Conservation (phyloP, 2,888 invertebrate genomes). For the Calameuta filiformis region DNA sequence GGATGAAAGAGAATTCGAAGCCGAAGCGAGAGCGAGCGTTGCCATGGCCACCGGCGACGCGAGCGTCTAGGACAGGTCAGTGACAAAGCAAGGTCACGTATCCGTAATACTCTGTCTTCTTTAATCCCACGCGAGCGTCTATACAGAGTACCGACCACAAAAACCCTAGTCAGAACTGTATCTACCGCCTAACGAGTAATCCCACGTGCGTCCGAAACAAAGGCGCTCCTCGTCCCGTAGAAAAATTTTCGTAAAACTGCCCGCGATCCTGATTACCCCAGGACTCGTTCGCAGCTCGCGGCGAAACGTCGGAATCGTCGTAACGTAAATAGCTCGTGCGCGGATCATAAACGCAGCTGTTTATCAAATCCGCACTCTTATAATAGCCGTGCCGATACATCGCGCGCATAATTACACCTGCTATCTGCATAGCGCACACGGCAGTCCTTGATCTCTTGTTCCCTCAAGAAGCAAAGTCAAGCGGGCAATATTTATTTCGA, state of each 20-base stretch:
- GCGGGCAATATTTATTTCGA: background rate
- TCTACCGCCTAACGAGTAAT: background rate
- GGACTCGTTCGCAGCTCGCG: slow-evolving; percentile 35
- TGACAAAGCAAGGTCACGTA: slow-evolving; percentile 64
- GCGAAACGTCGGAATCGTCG: slow-evolving; percentile 52
- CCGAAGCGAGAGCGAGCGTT: background rate
- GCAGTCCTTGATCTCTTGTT: background rate
- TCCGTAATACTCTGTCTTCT: slow-evolving; percentile 7
- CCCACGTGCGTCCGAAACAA: rapidly evolving
- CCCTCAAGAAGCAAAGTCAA: background rate
- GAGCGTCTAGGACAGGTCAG: slow-evolving; percentile 63
- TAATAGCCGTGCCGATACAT: background rate
- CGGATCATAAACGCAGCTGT: slow-evolving; percentile 48
- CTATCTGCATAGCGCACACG: background rate
- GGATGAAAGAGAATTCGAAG: background rate
- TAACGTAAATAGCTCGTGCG: slow-evolving; percentile 53
- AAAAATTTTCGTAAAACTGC: too few species aligned
- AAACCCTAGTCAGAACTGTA: background rate
- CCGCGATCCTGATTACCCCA: background rate
- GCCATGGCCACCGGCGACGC: slow-evolving; percentile 32
- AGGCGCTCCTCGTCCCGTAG: too few species aligned
- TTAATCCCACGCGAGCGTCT: background rate
- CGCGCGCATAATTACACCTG: background rate
- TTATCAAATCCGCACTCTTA: background rate
- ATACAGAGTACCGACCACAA: background rate